Evolutionary conservation across 2,888 invertebrate genomes (phyloP).

Genomic region (Coremacera marginata): DNA sequence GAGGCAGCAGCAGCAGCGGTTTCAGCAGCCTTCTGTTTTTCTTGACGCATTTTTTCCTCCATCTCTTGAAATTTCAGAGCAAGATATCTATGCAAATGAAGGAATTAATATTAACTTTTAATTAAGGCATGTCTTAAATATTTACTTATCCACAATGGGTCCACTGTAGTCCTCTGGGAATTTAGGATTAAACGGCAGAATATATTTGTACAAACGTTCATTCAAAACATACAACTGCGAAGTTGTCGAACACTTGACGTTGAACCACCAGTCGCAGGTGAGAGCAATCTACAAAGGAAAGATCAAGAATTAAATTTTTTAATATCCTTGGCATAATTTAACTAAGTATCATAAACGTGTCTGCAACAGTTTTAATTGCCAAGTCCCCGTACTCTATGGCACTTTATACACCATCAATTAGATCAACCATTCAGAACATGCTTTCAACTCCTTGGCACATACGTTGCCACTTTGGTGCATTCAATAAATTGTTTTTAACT

Average conservation of each 20-base stretch:
- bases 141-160: constrained; percentile 86
- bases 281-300: constrained; percentile 74
- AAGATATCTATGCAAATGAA: constrained; percentile 74
- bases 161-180: constrained; percentile 93
- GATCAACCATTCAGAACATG: not conserved
- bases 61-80: constrained; percentile 88
- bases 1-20: constrained; percentile 3
- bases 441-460: not conserved
- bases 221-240: constrained; percentile 89
- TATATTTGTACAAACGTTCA: constrained; percentile 89
- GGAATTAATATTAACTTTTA: not conserved
- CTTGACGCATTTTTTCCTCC: constrained; percentile 83
- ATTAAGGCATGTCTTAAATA: constrained; percentile 40
- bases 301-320: not conserved
- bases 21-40: constrained; percentile 67
- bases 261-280: constrained; percentile 95
- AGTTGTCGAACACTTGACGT: constrained; percentile 86
- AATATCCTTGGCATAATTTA: not conserved
- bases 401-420: not conserved
- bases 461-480: not conserved
- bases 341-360: constrained; percentile 11
- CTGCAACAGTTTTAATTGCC: constrained; percentile 32
- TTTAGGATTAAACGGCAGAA: constrained; percentile 86
- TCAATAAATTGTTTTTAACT: constrained; percentile 22
- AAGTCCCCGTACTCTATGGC: not conserved